A percentile compares a stretch with the other conserved stretches of the same genome.
These are phyloP conservation scores for Sitta europaea DNA, from an alignment of 2,113 vertebrate species.

Conservation along the genomic window DNA sequence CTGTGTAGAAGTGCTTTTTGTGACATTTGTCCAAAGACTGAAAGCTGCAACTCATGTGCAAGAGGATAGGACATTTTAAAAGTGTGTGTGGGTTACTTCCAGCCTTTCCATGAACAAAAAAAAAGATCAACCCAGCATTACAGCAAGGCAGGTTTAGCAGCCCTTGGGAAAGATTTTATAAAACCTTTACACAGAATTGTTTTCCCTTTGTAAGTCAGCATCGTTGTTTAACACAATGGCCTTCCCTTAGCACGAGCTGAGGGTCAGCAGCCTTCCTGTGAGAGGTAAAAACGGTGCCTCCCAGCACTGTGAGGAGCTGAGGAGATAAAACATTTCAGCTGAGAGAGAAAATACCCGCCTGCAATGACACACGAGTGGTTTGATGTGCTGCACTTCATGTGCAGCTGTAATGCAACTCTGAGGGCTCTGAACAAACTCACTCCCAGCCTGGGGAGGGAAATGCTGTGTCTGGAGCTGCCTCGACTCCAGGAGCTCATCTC, in stretches of 20 bases:
- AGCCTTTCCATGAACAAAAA: not conserved
- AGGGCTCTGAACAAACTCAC: not conserved
- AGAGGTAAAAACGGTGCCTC: slow-evolving; percentile 23
- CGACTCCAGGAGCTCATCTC: not conserved
- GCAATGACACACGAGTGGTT: not conserved
- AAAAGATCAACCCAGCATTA: not conserved
- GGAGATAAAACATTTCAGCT: not conserved
- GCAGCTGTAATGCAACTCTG: not conserved
- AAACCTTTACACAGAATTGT: slow-evolving; percentile 7
- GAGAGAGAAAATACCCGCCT: not conserved
- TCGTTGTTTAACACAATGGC: slow-evolving; percentile 44
- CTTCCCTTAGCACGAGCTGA: not conserved
- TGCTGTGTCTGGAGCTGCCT: not conserved
- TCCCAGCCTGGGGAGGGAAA: not conserved
- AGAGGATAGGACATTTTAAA: not conserved
- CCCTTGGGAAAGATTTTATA: slow-evolving; percentile 15
- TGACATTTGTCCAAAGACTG: not conserved
- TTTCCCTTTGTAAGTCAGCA: not conserved
- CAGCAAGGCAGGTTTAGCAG: not conserved
- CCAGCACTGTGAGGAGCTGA: slow-evolving; percentile 10
- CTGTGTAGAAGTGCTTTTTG: not conserved
- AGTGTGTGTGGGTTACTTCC: not conserved
- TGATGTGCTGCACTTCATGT: not conserved
- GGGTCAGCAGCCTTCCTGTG: slow-evolving; percentile 24
- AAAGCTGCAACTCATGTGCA: not conserved